These are phyloP conservation scores for Aporrectodea caliginosa DNA, from an alignment of 1,140 invertebrate species.

Conservation along the genomic window DNA sequence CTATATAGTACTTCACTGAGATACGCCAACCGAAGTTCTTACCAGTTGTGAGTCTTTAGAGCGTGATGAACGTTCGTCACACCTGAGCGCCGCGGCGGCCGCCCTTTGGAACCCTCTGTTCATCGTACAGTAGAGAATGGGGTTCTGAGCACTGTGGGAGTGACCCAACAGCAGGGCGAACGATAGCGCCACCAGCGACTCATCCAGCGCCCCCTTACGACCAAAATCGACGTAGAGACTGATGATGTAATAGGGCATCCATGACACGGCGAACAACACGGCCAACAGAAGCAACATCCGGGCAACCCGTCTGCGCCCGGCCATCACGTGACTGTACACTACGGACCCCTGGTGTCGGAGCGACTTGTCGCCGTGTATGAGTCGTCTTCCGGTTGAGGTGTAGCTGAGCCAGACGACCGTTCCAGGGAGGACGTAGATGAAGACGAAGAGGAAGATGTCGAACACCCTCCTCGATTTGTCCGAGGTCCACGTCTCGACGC, in stretches of 20 bases:
- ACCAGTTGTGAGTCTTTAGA: too few relatives aligned
- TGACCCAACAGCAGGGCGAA: constrained; percentile 62
- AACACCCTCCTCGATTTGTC: constrained; percentile 51
- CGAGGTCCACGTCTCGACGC: constrained; percentile 42
- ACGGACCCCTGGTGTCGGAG: constrained; percentile 36
- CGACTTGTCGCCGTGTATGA: constrained; percentile 62
- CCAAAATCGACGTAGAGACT: constrained; percentile 63
- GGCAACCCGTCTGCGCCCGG: constrained; percentile 67
- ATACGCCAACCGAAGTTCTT: too few relatives aligned
- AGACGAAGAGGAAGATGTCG: constrained; percentile 66
- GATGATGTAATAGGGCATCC: constrained; percentile 73
- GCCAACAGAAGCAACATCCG: constrained; percentile 70
- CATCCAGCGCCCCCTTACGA: not conserved
- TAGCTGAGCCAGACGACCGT: constrained; percentile 67
- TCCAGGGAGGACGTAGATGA: constrained; percentile 72
- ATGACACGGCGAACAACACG: constrained; percentile 70
- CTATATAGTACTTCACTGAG: too few relatives aligned
- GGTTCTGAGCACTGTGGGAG: constrained; percentile 54
- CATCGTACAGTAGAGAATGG: constrained; percentile 49
- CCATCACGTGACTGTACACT: not conserved
- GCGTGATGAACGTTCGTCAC: too few relatives aligned
- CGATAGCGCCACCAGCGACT: not conserved
- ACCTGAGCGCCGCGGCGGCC: constrained; percentile 50
- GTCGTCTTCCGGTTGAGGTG: constrained; percentile 66
- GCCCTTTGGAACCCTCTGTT: constrained; percentile 44